phyloP scores from a whole-genome alignment of 1,140 invertebrate genomes.

The Anagrus nilaparvatae region DNA sequence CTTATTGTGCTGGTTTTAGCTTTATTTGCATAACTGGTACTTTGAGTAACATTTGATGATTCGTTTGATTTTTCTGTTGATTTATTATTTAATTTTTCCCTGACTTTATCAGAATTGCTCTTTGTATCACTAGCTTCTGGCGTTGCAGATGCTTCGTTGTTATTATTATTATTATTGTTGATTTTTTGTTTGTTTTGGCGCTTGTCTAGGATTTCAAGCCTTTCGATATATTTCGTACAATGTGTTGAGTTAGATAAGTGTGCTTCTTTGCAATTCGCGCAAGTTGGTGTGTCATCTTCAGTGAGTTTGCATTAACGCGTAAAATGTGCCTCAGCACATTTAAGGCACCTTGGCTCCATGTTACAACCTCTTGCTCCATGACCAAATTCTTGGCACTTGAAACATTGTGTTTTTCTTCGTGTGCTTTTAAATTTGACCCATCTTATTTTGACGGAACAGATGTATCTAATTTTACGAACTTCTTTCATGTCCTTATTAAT shows the following conservation, averaged over 20 bases:
- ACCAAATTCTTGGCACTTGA: slow-evolving; percentile 30
- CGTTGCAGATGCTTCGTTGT: too few relatives aligned
- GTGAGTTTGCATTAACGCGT: slow-evolving; percentile 24
- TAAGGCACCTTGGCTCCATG: slow-evolving; percentile 22
- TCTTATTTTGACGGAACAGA: slow-evolving; percentile 14
- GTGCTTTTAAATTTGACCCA: slow-evolving; percentile 23
- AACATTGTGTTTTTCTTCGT: slow-evolving; percentile 22
- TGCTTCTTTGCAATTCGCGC: slow-evolving; percentile 24
- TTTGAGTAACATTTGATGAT: too few relatives aligned
- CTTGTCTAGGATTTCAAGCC: slow-evolving; percentile 1
- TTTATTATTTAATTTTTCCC: too few relatives aligned
- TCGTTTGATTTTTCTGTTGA: too few relatives aligned
- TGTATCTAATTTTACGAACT: slow-evolving; percentile 8
- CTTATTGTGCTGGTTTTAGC: too few relatives aligned
- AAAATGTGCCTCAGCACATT: slow-evolving; percentile 27
- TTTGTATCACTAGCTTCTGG: too few relatives aligned
- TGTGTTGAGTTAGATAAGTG: slow-evolving; percentile 23
- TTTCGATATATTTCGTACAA: slow-evolving; percentile 12
- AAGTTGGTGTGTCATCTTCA: slow-evolving; percentile 18
- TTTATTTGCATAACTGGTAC: too few relatives aligned
- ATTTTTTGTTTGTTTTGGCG: too few relatives aligned
- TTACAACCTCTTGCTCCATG: slow-evolving; percentile 26
- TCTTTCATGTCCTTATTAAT: too few relatives aligned
- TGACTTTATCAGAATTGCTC: too few relatives aligned
- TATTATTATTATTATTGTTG: too few relatives aligned